Evolutionary conservation across 2,797 vertebrate species (phyloP).

Genomic region (Pangasius djambal): DNA sequence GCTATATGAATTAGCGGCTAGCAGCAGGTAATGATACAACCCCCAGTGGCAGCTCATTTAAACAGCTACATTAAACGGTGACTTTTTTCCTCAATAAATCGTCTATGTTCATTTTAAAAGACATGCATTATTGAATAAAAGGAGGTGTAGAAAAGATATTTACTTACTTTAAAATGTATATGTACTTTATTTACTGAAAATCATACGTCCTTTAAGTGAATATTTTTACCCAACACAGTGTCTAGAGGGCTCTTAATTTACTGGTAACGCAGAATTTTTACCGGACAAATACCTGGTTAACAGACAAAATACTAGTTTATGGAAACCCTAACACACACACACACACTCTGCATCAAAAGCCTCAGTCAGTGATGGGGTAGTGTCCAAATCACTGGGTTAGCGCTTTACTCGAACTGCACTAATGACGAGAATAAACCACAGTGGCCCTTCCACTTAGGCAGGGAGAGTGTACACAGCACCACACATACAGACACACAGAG

Average conservation of each 20-base stretch:
- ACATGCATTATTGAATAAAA: not conserved
- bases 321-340: not conserved
- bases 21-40: not conserved
- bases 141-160: not conserved
- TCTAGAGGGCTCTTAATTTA: not conserved
- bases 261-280: not conserved
- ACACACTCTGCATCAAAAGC: not conserved
- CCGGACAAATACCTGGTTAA: not conserved
- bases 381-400: not conserved
- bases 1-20: too few species aligned
- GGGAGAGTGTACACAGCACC: not conserved
- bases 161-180: not conserved
- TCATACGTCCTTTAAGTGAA: not conserved
- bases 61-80: not conserved
- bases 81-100: not conserved
- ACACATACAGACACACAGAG: not conserved
- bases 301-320: not conserved
- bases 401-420: constrained; percentile 3
- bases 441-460: constrained; percentile 14
- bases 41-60: not conserved
- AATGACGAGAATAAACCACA: constrained; percentile 17
- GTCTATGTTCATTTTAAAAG: not conserved
- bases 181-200: not conserved
- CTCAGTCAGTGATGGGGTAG: not conserved
- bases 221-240: not conserved